Base-by-base conservation (phyloP, 2,113 vertebrate genomes). In the Acanthisitta chloris region DNA sequence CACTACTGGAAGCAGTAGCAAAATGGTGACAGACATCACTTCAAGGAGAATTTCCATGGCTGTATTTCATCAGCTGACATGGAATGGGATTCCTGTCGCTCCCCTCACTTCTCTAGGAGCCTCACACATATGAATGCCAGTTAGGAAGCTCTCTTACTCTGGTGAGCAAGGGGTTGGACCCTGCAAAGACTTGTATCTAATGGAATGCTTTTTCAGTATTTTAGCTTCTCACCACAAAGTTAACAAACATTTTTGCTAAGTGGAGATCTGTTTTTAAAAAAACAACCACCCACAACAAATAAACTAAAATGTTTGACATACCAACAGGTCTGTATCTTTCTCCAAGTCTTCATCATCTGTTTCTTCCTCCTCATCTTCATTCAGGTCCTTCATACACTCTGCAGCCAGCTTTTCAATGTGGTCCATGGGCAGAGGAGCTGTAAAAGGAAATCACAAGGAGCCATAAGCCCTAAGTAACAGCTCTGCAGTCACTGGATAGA, bases 351-450 rank as follows among this genome's bases (percentile, higher is more conserved):
- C 99, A 38, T 99, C 99, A 7, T 98, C 98, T 84, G 51, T 70
- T 79, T 80, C 95, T 11, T 97, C 99, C 4, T 98, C 98, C 1
- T 98, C 98, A 14, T 99, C 98, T 12, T 98, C 98, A n/a, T 99
- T 98, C 70, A 98, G 55, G 45, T 99, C 99, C 96, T 85, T 99
- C 99, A 99, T 99, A 84, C 99, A 99, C 58, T 99, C 99, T 3
- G 99, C 99, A 3, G 99, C 99, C 99, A 99, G 97, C 97, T 98
- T 99, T 94, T 98, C 98, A 17, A 99, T 99, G 87, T 99, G 98
- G 62, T 99, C 99, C 99, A 99, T 99, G 25, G 99, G 99, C 93
- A 99, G 94, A 19, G 99, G 98, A 34, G 96, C 99, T 99, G 70
- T 25, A 76, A 81, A 95, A 96, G 54, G 57, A 69, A 95, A 77